Evolutionary conservation across 2,113 vertebrate species (phyloP).

Genomic region (Lontra canadensis): DNA sequence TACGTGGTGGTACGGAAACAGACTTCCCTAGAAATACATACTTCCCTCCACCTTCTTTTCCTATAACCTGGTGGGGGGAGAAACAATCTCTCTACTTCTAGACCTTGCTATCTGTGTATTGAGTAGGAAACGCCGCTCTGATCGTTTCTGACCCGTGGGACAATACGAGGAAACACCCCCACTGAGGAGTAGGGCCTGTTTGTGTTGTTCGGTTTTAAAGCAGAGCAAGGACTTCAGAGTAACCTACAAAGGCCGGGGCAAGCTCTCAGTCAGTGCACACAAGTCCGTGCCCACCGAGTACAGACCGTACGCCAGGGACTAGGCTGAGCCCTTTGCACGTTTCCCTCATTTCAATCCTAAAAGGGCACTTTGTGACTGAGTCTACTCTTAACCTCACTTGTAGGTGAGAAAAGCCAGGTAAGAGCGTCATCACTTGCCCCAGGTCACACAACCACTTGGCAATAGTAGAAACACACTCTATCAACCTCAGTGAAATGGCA

Average conservation of each 20-base stretch:
- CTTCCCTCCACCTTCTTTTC: background rate
- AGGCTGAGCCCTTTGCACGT: background rate
- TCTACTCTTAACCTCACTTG: background rate
- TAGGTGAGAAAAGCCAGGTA: background rate
- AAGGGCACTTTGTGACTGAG: background rate
- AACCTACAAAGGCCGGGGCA: background rate
- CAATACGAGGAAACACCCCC: background rate
- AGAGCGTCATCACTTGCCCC: background rate
- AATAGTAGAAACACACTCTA: background rate
- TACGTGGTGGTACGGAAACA: background rate
- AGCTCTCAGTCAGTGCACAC: background rate
- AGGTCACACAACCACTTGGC: background rate
- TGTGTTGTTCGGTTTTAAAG: background rate
- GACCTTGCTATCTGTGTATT: accelerated
- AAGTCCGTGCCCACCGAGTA: background rate
- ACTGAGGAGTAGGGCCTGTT: background rate
- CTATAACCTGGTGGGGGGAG: background rate
- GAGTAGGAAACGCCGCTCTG: background rate
- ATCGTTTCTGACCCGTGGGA: background rate
- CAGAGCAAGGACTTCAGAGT: background rate
- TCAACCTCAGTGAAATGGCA: background rate
- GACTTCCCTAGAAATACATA: background rate
- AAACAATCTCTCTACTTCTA: background rate
- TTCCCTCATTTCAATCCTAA: background rate
- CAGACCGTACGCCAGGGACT: accelerated